Evolutionary conservation across 1,140 invertebrate species (phyloP).

Genomic region (Cherax quadricarinatus): DNA sequence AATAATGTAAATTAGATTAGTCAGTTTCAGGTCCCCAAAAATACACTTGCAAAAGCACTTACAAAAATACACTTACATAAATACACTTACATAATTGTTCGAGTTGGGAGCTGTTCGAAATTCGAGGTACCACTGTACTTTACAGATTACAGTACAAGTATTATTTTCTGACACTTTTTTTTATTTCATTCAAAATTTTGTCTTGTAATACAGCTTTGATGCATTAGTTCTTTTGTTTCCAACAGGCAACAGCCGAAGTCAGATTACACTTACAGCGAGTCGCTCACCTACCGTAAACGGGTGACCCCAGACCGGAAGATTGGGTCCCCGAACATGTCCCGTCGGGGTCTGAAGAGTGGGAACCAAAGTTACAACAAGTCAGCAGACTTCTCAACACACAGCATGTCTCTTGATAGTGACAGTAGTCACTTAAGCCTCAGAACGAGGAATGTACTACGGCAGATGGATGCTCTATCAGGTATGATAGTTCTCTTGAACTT

Average conservation of each 20-base stretch:
- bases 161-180: background rate
- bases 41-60: too few species aligned
- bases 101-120: too few species aligned
- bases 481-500: background rate
- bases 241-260: slow-evolving; percentile 81
- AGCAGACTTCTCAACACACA: slow-evolving; percentile 27
- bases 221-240: background rate
- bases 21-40: too few species aligned
- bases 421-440: slow-evolving; percentile 48
- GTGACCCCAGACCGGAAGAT: slow-evolving; percentile 84
- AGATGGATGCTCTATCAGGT: slow-evolving; percentile 65
- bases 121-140: too few species aligned
- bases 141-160: background rate
- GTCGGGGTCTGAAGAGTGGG: slow-evolving; percentile 79
- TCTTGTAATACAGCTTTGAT: too few species aligned
- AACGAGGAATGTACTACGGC: slow-evolving; percentile 39
- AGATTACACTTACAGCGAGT: slow-evolving; percentile 87
- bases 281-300: slow-evolving; percentile 86
- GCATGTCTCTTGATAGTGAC: slow-evolving; percentile 21
- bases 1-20: too few species aligned
- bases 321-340: slow-evolving; percentile 89
- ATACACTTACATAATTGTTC: too few species aligned
- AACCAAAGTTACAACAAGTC: slow-evolving; percentile 10
- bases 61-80: too few species aligned
- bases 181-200: too few species aligned